These are phyloP conservation scores for Alaudala cheleensis DNA, from an alignment of 2,113 vertebrate species.

Conservation along the genomic window DNA sequence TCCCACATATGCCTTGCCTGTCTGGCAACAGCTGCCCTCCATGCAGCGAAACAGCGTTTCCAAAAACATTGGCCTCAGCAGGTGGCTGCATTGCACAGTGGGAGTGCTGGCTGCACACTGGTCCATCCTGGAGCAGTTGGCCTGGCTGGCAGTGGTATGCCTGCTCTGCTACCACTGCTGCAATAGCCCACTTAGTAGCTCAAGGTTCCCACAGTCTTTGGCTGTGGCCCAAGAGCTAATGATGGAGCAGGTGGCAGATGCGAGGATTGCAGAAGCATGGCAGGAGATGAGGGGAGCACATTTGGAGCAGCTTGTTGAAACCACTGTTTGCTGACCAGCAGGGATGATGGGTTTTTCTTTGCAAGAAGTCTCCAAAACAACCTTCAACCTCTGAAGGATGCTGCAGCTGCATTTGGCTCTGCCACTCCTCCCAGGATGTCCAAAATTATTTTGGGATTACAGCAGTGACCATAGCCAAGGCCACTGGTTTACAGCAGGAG, in stretches of 20 bases:
- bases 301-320: not conserved
- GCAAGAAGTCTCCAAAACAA: not conserved
- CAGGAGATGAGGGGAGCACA: not conserved
- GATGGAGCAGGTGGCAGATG: conserved; percentile 24
- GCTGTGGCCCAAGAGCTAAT: not conserved
- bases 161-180: not conserved
- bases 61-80: not conserved
- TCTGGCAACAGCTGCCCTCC: not conserved
- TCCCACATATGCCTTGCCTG: not conserved
- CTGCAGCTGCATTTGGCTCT: not conserved
- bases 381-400: not conserved
- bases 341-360: not conserved
- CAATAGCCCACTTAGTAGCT: not conserved
- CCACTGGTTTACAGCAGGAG: not conserved
- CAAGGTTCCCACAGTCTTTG: conserved; percentile 34
- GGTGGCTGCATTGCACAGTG: accelerated
- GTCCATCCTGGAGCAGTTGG: not conserved
- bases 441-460: not conserved
- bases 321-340: not conserved
- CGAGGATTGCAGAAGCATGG: not conserved
- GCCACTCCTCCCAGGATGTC: not conserved
- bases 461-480: not conserved
- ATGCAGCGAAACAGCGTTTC: not conserved
- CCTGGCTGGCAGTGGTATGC: not conserved
- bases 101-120: accelerated